phyloP scores from a whole-genome alignment of 1,140 invertebrate species.

The Ruditapes philippinarum region DNA sequence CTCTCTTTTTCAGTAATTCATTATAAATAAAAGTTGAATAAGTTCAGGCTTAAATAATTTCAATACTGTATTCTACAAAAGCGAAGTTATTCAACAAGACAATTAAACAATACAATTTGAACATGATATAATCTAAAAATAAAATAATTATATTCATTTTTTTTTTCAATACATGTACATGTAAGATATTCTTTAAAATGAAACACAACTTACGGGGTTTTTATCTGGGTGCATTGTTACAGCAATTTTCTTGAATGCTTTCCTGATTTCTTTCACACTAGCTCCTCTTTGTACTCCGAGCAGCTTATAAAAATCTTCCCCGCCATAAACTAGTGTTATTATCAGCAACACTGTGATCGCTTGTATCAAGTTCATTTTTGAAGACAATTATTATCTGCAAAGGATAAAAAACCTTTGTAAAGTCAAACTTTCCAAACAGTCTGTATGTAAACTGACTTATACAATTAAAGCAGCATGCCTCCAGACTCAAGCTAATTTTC shows the following conservation, averaged over 20 bases:
- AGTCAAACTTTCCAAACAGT: not conserved
- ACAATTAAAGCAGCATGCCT: too few relatives aligned
- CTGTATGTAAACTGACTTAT: not conserved
- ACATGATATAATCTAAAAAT: too few relatives aligned
- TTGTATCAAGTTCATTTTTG: not conserved
- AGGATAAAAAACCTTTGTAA: not conserved
- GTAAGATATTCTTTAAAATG: too few relatives aligned
- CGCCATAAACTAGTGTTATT: slow-evolving; percentile 21
- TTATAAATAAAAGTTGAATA: too few relatives aligned
- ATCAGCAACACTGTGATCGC: not conserved
- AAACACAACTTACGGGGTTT: slow-evolving; percentile 91
- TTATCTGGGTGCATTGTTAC: slow-evolving; percentile 94
- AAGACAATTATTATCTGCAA: not conserved
- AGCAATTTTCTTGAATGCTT: slow-evolving; percentile 94
- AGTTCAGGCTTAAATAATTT: too few relatives aligned
- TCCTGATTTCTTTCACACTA: slow-evolving; percentile 91
- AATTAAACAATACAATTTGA: too few relatives aligned
- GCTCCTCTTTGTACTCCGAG: slow-evolving; percentile 91
- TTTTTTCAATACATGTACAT: too few relatives aligned
- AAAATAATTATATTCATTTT: too few relatives aligned
- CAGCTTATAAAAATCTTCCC: slow-evolving; percentile 90
- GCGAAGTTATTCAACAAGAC: too few relatives aligned
- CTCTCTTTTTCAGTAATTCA: too few relatives aligned
- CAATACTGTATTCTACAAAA: too few relatives aligned
- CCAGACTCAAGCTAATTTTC: too few relatives aligned